phyloP scores from a whole-genome alignment of 2,888 invertebrate species.

The Drosophila quinaria region DNA sequence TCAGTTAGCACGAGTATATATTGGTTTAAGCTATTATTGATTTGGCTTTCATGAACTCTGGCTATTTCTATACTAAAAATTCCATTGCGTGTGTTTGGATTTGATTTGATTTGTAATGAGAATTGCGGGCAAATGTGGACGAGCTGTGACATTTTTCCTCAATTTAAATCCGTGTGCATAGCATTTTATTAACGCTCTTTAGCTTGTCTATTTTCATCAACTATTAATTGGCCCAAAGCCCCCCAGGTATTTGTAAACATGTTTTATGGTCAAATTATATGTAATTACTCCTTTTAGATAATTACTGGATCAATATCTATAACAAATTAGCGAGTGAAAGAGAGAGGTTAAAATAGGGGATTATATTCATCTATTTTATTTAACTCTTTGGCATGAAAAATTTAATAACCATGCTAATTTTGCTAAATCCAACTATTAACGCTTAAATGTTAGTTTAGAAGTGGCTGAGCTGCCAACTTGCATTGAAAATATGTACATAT shows the following conservation, averaged over 20 bases:
- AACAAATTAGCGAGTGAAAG: background rate
- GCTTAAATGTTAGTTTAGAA: no score
- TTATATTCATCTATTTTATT: background rate
- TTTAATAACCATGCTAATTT: background rate
- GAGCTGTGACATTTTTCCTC: background rate
- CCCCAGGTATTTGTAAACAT: conserved; percentile 5
- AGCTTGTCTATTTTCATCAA: background rate
- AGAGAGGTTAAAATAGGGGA: background rate
- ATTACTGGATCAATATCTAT: conserved; percentile 8
- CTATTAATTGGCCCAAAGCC: conserved; percentile 3
- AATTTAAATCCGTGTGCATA: conserved; percentile 4
- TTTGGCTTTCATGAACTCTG: conserved; percentile 15
- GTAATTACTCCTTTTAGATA: background rate
- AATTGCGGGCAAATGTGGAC: background rate
- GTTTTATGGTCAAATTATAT: conserved; percentile 15
- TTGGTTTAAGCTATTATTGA: conserved; percentile 24
- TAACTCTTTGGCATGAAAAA: background rate
- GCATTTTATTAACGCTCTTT: conserved; percentile 3
- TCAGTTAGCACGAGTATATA: conserved; percentile 8
- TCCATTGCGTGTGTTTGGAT: conserved; percentile 12
- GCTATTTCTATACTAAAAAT: conserved; percentile 23
- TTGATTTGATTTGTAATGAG: conserved; percentile 13
- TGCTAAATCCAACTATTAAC: background rate
- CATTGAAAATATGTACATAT: background rate
- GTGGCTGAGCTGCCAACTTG: background rate